Evolutionary conservation across 2,888 invertebrate genomes (phyloP), one percentile per base, ranked within the genome.

Genomic region (Coleophora flavipennella): DNA sequence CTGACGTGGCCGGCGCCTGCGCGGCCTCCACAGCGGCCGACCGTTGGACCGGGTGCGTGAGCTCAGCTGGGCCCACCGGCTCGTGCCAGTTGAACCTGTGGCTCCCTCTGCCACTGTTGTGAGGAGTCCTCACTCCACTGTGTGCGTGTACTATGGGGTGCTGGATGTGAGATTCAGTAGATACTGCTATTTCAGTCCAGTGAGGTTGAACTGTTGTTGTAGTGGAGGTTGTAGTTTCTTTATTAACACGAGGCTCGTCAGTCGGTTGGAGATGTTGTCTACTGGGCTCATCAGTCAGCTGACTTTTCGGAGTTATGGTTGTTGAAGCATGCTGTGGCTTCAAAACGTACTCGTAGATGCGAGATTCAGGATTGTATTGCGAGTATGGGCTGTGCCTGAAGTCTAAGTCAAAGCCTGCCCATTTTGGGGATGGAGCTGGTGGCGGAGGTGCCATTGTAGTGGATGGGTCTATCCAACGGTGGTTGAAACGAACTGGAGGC

Each of bases 31-130:
- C n/a, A n/a, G n/a, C n/a, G n/a, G n/a, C n/a, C n/a, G n/a, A n/a
- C n/a, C n/a, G n/a, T n/a, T n/a, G n/a, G n/a, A n/a, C n/a, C n/a
- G n/a, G n/a, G n/a, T n/a, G n/a, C n/a, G n/a, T n/a, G n/a, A n/a
- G n/a, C n/a, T n/a, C n/a, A n/a, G n/a, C n/a, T n/a, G n/a, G 20
- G 20, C 20, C 20, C 20, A 36, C 35, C 1, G 53, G 40, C 31
- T 66, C 62, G 12, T 52, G 39, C 58, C 51, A 53, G 34, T 13
- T 53, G 36, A 64, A 70, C 41, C 59, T 71, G 39, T 62, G 59
- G 13, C 34, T 49, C n/a, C 67, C 64, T 40, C 67, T 58, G 20
- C 33, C 13, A 2, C 42, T 33, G 11, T 35, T 38, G 8, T 36
- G 40, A 13, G 32, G 31, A 4, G 29, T 32, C 27, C 34, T 36